phyloP scores from a whole-genome alignment of 2,797 vertebrate species.

The Poecile montanus region DNA sequence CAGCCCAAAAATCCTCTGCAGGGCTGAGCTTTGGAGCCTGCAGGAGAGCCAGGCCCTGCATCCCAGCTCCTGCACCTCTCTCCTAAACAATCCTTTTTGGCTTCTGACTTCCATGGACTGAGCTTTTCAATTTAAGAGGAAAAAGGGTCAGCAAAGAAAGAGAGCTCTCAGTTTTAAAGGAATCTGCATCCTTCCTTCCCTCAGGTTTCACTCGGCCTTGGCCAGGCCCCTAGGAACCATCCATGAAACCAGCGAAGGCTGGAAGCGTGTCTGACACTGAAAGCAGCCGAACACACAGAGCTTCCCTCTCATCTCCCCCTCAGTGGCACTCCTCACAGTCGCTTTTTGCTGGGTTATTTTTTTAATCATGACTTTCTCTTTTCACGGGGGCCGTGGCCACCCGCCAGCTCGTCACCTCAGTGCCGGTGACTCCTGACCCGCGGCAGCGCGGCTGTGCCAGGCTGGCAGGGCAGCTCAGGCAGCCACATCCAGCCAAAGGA shows the following conservation, averaged over 20 bases:
- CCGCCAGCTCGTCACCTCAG: background rate
- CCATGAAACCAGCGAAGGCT: background rate
- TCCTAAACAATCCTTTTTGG: background rate
- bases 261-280: background rate
- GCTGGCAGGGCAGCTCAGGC: background rate
- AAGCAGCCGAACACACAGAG: background rate
- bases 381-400: background rate
- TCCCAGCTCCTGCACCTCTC: background rate
- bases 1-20: background rate
- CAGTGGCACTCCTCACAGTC: background rate
- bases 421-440: background rate
- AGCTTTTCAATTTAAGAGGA: background rate
- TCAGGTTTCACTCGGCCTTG: rapidly evolving
- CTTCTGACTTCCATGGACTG: background rate
- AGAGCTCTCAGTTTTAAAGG: background rate
- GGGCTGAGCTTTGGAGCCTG: background rate
- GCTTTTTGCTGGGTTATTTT: background rate
- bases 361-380: background rate
- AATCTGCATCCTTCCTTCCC: background rate
- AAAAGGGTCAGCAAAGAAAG: background rate
- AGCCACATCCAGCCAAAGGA: background rate
- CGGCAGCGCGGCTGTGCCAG: background rate
- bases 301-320: background rate
- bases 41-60: background rate
- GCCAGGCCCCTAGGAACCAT: background rate